These are phyloP conservation scores for Aurelia aurita DNA, from an alignment of 30 jellyfish, hydroid and myxozoan species.

Conservation along the genomic window DNA sequence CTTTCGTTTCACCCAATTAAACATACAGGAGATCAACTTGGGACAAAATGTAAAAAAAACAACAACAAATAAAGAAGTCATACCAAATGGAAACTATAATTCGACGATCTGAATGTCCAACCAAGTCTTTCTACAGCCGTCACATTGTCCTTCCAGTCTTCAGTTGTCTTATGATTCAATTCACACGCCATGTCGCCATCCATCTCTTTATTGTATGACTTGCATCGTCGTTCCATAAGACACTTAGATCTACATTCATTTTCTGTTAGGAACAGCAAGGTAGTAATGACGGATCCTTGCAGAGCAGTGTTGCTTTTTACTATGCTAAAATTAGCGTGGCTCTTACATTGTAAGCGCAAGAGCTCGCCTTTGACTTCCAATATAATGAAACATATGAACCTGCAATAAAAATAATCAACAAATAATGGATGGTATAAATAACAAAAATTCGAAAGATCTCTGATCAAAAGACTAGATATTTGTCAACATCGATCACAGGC, in stretches of 20 bases:
- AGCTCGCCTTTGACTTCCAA: background rate
- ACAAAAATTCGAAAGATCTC: no score
- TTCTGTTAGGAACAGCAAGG: background rate
- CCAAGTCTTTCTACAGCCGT: background rate
- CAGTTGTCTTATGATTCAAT: background rate
- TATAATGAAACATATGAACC: background rate
- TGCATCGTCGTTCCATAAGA: background rate
- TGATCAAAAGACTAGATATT: no score
- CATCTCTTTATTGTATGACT: background rate
- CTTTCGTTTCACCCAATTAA: no score
- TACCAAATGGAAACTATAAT: background rate
- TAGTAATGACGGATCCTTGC: conserved; percentile 21
- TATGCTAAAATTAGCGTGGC: background rate
- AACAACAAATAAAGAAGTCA: no score
- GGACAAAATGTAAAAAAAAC: no score
- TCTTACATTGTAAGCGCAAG: background rate
- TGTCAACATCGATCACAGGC: no score
- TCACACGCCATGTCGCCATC: background rate
- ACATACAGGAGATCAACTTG: no score
- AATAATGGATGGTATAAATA: no score
- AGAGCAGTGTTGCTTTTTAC: background rate
- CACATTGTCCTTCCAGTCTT: background rate
- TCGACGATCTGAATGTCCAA: conserved; percentile 1
- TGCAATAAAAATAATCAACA: no score
- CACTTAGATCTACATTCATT: background rate